Conservation (phyloP, 2,888 invertebrate genomes). For the Dorcus hopei region DNA sequence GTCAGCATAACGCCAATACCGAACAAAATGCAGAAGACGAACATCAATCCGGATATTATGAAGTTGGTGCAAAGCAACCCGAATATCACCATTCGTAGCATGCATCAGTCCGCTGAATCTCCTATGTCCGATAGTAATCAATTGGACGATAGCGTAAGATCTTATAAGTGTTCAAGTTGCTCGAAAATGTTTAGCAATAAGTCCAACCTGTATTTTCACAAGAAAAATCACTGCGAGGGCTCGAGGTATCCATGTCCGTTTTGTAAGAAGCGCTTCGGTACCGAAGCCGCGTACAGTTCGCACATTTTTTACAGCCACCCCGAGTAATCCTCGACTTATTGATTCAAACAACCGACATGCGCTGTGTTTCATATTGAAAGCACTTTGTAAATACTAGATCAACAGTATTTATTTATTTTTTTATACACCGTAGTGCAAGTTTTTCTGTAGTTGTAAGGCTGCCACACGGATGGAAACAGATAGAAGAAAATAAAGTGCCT, state of each 20-base stretch:
- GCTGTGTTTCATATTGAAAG: too few species aligned
- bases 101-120: constrained; percentile 16
- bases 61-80: constrained; percentile 48
- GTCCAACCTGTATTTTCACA: constrained; percentile 49
- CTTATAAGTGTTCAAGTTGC: constrained; percentile 48
- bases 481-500: too few species aligned
- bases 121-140: constrained; percentile 9
- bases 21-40: constrained; percentile 35
- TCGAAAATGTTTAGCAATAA: constrained; percentile 47
- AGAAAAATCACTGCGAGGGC: constrained; percentile 49
- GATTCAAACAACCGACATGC: not conserved
- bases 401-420: too few species aligned
- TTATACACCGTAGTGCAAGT: too few species aligned
- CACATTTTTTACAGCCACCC: constrained; percentile 51
- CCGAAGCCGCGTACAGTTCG: constrained; percentile 49
- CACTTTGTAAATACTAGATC: too few species aligned
- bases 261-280: constrained; percentile 49
- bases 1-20: constrained; percentile 47
- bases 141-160: constrained; percentile 29
- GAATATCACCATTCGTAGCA: constrained; percentile 43
- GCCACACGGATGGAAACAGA: too few species aligned
- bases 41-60: constrained; percentile 40
- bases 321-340: constrained; percentile 33
- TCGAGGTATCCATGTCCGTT: constrained; percentile 49
- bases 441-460: too few species aligned